Conservation (phyloP, 2,113 vertebrate genomes). For the Noctilio leporinus region DNA sequence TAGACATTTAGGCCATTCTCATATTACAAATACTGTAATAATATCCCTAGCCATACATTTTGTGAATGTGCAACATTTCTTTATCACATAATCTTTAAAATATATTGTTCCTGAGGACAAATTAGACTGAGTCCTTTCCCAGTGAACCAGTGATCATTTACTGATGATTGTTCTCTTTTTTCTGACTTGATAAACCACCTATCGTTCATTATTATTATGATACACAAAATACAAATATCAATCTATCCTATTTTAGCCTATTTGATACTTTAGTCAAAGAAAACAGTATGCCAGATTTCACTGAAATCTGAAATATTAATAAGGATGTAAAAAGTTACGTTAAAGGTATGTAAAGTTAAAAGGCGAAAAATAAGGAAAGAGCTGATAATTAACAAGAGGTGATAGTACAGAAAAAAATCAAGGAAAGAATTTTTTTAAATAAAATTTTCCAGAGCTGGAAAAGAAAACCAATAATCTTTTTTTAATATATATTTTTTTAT, state of each 20-base stretch:
- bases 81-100: background rate
- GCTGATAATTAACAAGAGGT: background rate
- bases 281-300: background rate
- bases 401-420: background rate
- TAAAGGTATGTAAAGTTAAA: background rate
- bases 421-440: background rate
- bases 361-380: background rate
- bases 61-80: background rate
- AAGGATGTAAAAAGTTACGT: background rate
- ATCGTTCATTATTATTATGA: background rate
- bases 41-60: background rate
- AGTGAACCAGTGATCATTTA: background rate
- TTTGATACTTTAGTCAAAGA: background rate
- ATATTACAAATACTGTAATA: background rate
- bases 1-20: background rate
- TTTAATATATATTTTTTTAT: too few species aligned
- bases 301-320: background rate
- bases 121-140: background rate
- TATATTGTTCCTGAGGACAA: background rate
- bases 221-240: background rate
- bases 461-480: too few species aligned
- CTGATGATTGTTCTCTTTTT: background rate
- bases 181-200: background rate
- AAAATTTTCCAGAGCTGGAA: background rate
- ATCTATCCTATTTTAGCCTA: background rate